Conservation (phyloP, 2,888 invertebrate species). For the Tiphia femorata region DNA sequence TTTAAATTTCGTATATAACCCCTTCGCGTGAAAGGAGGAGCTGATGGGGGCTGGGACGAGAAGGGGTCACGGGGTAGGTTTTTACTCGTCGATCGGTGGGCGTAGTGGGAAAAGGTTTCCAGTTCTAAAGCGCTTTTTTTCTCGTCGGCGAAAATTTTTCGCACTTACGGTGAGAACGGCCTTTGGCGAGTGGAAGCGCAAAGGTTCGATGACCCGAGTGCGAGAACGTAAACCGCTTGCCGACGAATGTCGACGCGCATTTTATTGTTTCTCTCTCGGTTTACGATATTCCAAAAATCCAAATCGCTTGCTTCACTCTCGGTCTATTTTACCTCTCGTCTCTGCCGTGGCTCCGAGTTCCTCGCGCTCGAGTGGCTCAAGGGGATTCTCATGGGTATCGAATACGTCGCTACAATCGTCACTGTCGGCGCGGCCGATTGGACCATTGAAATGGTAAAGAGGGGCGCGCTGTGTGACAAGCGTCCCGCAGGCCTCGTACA, state of each 20-base stretch:
- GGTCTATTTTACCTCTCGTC: background rate
- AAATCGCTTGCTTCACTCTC: background rate
- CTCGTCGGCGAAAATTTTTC: background rate
- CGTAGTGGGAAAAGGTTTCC: constrained; percentile 50
- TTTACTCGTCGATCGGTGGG: constrained; percentile 39
- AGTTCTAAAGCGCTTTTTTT: constrained; percentile 5
- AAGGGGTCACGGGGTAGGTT: constrained; percentile 4
- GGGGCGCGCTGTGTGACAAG: constrained; percentile 50
- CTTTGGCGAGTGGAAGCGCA: too few relatives aligned
- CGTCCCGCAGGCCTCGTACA: constrained; percentile 33
- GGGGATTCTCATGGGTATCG: constrained; percentile 64
- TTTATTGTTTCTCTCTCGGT: too few relatives aligned
- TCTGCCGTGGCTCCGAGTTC: too few relatives aligned
- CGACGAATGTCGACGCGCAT: too few relatives aligned
- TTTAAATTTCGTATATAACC: constrained; percentile 2
- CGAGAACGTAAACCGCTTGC: too few relatives aligned
- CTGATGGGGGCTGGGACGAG: constrained; percentile 15
- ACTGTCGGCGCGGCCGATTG: constrained; percentile 55
- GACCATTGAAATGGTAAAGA: constrained; percentile 62
- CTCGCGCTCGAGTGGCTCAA: constrained; percentile 14
- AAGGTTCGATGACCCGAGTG: too few relatives aligned
- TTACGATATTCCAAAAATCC: background rate
- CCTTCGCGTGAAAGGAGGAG: background rate
- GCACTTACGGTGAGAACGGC: constrained; percentile 16
- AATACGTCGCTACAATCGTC: constrained; percentile 55